Percentiles rank a stretch among this genome's conserved stretches.
These are phyloP conservation scores for Drosophila pseudotalamancana DNA, from an alignment of 2,888 invertebrate genomes.

Conservation along the genomic window DNA sequence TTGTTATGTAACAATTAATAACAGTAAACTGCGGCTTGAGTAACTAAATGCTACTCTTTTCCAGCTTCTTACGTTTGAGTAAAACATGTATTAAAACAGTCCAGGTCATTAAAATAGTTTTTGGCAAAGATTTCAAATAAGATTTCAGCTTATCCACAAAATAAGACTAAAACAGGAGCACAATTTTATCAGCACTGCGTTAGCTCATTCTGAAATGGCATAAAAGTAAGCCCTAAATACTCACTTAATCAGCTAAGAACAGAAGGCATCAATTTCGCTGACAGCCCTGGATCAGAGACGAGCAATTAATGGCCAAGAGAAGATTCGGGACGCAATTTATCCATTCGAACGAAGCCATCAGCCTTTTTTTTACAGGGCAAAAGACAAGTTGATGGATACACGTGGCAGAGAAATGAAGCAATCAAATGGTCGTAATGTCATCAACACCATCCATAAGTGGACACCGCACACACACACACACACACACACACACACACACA, in stretches of 20 bases:
- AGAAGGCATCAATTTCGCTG: conserved; percentile 31
- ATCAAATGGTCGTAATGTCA: conserved; percentile 75
- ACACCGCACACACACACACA: conserved; percentile 27
- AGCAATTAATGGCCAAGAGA: conserved; percentile 44
- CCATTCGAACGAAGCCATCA: conserved; percentile 19
- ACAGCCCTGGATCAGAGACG: conserved; percentile 5
- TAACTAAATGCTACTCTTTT: no score
- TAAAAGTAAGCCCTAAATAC: conserved; percentile 14
- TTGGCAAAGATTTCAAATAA: neutral
- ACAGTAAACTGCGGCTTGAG: no score
- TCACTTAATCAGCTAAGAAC: conserved; percentile 29
- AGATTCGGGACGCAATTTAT: conserved; percentile 36
- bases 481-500: conserved; percentile 16
- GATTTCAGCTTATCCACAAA: neutral
- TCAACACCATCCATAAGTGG: conserved; percentile 69
- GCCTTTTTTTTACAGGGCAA: conserved; percentile 18
- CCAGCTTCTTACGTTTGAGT: no score
- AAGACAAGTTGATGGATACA: conserved; percentile 54
- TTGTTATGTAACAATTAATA: no score
- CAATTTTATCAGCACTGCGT: neutral
- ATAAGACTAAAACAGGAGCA: neutral
- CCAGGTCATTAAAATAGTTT: no score
- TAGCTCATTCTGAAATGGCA: neutral
- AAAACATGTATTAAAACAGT: no score
- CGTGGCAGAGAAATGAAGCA: conserved; percentile 61